phyloP scores from a whole-genome alignment of 2,797 vertebrate genomes.

The Triplophysa bombifrons region DNA sequence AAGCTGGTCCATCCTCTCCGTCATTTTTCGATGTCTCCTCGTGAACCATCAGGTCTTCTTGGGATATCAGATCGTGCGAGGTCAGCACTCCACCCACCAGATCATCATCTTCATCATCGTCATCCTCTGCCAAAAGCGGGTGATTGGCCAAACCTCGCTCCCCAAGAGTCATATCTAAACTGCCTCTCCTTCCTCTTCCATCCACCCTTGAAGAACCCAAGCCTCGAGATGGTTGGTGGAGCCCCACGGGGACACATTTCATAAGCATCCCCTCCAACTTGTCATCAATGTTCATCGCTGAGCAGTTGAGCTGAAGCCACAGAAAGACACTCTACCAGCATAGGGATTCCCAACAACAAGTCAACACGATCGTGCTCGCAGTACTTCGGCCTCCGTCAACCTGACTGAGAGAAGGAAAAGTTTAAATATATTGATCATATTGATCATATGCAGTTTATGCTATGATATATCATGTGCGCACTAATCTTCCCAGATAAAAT shows the following conservation, averaged over 20 bases:
- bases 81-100: constrained; percentile 86
- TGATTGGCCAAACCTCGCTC: constrained; percentile 89
- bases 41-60: constrained; percentile 97
- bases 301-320: constrained; percentile 44
- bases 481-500: not conserved
- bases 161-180: constrained; percentile 86
- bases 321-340: constrained; percentile 48
- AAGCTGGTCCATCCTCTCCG: constrained; percentile 82
- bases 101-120: constrained; percentile 84
- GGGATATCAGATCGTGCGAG: constrained; percentile 92
- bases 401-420: constrained; percentile 6
- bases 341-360: constrained; percentile 34
- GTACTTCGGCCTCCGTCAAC: constrained; percentile 5
- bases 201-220: constrained; percentile 69
- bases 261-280: constrained; percentile 96
- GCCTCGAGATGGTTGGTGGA: constrained; percentile 79
- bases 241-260: constrained; percentile 88
- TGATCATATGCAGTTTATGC: not conserved
- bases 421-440: no score
- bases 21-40: constrained; percentile 93
- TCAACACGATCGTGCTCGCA: constrained; percentile 11
- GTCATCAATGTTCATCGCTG: constrained; percentile 96
- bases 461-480: no score
- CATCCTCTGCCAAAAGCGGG: constrained; percentile 86
- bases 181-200: constrained; percentile 70